These are phyloP conservation scores for Paedocypris sp. DNA, from an alignment of 2,113 vertebrate genomes.

Conservation along the genomic window DNA sequence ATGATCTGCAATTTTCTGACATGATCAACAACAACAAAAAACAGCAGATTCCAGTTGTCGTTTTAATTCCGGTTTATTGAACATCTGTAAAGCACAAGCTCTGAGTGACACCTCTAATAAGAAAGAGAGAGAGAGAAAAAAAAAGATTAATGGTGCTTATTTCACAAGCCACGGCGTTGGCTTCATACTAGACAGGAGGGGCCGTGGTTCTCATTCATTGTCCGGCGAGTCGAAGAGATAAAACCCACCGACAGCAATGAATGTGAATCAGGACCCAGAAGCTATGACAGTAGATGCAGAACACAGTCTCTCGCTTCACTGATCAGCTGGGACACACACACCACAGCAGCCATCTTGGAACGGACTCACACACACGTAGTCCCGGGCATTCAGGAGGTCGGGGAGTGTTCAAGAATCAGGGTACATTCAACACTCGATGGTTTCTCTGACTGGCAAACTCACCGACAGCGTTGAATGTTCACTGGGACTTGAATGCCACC, in stretches of 20 bases:
- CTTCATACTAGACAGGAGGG: neutral
- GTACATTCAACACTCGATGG: slow-evolving; percentile 67
- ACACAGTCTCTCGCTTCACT: slow-evolving; percentile 8
- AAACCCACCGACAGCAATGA: slow-evolving; percentile 72
- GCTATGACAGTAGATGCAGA: neutral
- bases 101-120: neutral
- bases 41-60: neutral
- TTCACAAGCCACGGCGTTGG: neutral
- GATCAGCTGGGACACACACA: slow-evolving; percentile 9
- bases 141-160: neutral
- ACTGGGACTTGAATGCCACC: slow-evolving; percentile 50
- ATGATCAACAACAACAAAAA: neutral
- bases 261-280: slow-evolving; percentile 56
- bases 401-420: slow-evolving; percentile 41
- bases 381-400: neutral
- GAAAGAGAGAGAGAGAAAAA: neutral
- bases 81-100: neutral
- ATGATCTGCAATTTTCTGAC: no score
- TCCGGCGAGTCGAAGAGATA: slow-evolving; percentile 48
- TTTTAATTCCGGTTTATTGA: slow-evolving; percentile 9
- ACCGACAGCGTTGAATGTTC: slow-evolving; percentile 98
- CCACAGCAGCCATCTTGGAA: slow-evolving; percentile 23
- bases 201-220: slow-evolving; percentile 58
- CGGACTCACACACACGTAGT: slow-evolving; percentile 8
- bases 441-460: slow-evolving; percentile 72